These are phyloP conservation scores for Aphidius colemani DNA, from an alignment of 2,888 invertebrate genomes.

Conservation along the genomic window DNA sequence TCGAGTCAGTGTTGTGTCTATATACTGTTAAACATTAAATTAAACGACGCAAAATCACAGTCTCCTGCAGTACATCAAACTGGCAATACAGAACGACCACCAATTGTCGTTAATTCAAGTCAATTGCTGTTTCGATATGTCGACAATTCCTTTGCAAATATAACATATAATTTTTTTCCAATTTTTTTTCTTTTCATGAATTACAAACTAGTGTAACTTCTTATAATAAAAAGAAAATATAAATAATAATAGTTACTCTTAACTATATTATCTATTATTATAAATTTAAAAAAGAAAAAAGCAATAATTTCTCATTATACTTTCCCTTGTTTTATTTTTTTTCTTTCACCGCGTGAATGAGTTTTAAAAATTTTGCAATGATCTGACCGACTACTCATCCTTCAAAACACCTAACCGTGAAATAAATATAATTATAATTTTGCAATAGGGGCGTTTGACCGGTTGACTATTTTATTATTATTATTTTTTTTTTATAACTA, in stretches of 20 bases:
- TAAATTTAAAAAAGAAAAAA: not conserved
- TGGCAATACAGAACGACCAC: slow-evolving; percentile 36
- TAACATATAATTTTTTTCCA: not conserved
- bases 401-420: slow-evolving; percentile 46
- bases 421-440: slow-evolving; percentile 49
- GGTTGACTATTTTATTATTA: slow-evolving; percentile 8
- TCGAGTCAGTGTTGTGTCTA: slow-evolving; percentile 1
- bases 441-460: slow-evolving; percentile 16
- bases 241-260: not conserved
- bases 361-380: slow-evolving; percentile 26
- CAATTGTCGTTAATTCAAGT: slow-evolving; percentile 54
- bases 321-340: not conserved
- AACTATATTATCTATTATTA: no score
- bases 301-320: not conserved
- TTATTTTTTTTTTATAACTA: not conserved
- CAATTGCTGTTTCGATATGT: slow-evolving; percentile 45
- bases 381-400: slow-evolving; percentile 32
- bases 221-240: not conserved
- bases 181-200: not conserved
- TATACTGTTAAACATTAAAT: slow-evolving; percentile 31
- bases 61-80: slow-evolving; percentile 27
- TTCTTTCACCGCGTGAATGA: no score
- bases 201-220: no score
- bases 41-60: slow-evolving; percentile 48
- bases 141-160: slow-evolving; percentile 25